Conservation (phyloP, 2,888 invertebrate species). For the Cheilosia grossa region DNA sequence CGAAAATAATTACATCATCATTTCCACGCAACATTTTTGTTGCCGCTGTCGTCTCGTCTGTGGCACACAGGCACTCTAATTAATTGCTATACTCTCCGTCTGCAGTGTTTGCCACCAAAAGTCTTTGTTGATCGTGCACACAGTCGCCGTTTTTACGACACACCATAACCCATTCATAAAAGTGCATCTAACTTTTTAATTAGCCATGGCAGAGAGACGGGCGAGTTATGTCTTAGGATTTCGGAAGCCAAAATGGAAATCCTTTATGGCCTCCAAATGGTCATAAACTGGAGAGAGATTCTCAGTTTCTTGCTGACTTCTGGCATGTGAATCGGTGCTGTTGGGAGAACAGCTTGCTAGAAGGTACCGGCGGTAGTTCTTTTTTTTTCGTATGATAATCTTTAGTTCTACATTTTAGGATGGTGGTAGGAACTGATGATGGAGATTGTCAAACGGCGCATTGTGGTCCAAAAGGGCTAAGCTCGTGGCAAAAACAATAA, state of each 20-base stretch:
- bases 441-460: too few relatives aligned
- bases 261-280: slow-evolving; percentile 32
- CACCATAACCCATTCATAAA: slow-evolving; percentile 63
- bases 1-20: slow-evolving; percentile 70
- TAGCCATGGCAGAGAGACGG: slow-evolving; percentile 36
- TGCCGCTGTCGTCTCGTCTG: background rate
- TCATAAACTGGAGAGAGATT: slow-evolving; percentile 3
- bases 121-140: background rate
- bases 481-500: too few relatives aligned
- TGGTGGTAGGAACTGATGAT: too few relatives aligned
- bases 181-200: slow-evolving; percentile 65
- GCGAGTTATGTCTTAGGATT: slow-evolving; percentile 22
- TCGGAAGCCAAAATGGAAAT: slow-evolving; percentile 39
- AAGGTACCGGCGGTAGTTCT: background rate
- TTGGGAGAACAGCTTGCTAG: background rate
- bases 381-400: background rate
- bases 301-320: background rate
- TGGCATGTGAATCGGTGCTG: slow-evolving; percentile 3
- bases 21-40: slow-evolving; percentile 59
- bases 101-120: slow-evolving; percentile 7
- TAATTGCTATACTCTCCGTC: slow-evolving; percentile 38
- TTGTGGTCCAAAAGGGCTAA: too few relatives aligned
- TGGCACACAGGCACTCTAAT: slow-evolving; percentile 28
- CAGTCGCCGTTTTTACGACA: slow-evolving; percentile 45
- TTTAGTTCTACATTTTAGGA: background rate